Percentiles rank a stretch among this genome's conserved stretches.
Evolutionary conservation across 1,140 invertebrate genomes (phyloP).

Genomic region (Probaryconus sp.): DNA sequence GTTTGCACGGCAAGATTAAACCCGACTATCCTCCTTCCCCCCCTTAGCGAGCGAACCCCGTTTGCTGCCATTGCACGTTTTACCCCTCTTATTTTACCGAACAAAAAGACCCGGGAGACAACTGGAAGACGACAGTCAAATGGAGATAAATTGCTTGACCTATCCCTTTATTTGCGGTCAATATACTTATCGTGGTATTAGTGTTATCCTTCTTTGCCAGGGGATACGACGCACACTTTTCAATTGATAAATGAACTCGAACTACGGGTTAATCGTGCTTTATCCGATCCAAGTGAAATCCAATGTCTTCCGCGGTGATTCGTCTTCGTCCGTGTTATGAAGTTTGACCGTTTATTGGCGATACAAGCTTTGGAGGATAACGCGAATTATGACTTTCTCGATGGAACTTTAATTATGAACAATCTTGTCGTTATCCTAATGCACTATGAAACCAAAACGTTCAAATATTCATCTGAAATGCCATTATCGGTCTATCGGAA

Average conservation of each 20-base stretch:
- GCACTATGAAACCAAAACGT: too few relatives aligned
- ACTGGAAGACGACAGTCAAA: constrained; percentile 42
- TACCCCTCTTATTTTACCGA: too few relatives aligned
- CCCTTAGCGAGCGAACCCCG: not conserved
- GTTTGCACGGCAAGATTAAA: constrained; percentile 58
- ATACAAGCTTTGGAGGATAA: too few relatives aligned
- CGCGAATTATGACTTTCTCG: too few relatives aligned
- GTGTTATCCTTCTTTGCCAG: constrained; percentile 29
- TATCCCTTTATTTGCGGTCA: constrained; percentile 53
- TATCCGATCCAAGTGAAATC: constrained; percentile 18
- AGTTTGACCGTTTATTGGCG: constrained; percentile 37
- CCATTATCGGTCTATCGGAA: too few relatives aligned
- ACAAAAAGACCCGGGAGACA: constrained; percentile 19
- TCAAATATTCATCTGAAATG: too few relatives aligned
- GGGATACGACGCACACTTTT: constrained; percentile 26
- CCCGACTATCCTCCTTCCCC: constrained; percentile 11
- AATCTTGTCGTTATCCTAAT: too few relatives aligned
- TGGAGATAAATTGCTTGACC: constrained; percentile 52
- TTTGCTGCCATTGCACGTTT: not conserved
- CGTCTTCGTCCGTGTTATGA: constrained; percentile 50
- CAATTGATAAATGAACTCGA: constrained; percentile 54
- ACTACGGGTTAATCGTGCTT: constrained; percentile 25
- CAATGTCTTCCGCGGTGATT: constrained; percentile 35
- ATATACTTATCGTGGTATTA: constrained; percentile 51
- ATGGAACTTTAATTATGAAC: constrained; percentile 17